Percentiles rank a stretch among this genome's conserved stretches.
Conservation (phyloP, 1,140 invertebrate genomes). For the Teleogryllus occipitalis region DNA sequence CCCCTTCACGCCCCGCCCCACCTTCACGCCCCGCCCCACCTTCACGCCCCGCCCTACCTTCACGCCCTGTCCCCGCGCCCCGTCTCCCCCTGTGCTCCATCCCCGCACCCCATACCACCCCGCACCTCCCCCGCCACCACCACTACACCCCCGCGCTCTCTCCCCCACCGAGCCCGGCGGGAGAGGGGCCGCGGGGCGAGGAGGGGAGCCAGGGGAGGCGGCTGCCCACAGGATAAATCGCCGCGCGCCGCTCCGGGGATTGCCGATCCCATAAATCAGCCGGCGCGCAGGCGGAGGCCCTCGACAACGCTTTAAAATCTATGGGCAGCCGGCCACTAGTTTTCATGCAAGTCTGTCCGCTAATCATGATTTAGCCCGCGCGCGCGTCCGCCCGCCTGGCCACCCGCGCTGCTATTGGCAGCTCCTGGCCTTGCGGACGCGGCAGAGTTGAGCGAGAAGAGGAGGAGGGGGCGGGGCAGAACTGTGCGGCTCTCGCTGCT, state of each 20-base stretch:
- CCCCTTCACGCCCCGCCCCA: too few relatives aligned
- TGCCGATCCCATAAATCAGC: background rate
- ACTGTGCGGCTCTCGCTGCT: too few relatives aligned
- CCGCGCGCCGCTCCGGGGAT: background rate
- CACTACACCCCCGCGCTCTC: background rate
- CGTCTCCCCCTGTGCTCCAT: too few relatives aligned
- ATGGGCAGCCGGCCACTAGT: background rate
- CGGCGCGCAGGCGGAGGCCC: too few relatives aligned
- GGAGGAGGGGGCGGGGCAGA: too few relatives aligned
- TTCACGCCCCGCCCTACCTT: too few relatives aligned
- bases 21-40: too few relatives aligned
- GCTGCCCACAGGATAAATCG: background rate
- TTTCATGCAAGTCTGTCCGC: background rate
- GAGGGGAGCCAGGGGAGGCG: too few relatives aligned
- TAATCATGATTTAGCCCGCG: background rate
- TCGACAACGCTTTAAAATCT: background rate
- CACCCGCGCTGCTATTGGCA: background rate
- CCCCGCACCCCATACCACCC: too few relatives aligned
- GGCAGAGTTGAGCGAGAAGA: too few relatives aligned
- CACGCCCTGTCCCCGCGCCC: too few relatives aligned
- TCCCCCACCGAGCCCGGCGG: too few relatives aligned
- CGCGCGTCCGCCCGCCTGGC: background rate
- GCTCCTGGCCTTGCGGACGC: background rate
- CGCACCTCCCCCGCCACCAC: background rate
- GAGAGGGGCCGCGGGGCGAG: background rate